Base-by-base conservation (phyloP, 2,888 invertebrate genomes). In the Limnephilus lunatus region DNA sequence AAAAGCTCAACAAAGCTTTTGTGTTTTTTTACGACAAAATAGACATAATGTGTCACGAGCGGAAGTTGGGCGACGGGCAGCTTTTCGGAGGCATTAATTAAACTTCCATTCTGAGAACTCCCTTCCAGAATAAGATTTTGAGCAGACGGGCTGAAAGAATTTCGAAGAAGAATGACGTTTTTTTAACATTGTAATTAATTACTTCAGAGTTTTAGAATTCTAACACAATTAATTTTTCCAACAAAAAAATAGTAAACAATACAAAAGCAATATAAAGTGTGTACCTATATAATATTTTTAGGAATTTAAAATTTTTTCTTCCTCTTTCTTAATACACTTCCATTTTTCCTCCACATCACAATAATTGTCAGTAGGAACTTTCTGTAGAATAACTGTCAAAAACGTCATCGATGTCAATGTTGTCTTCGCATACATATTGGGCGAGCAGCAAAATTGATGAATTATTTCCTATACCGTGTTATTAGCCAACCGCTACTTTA, bases 1-100 rank as follows among this genome's bases (percentile, higher is more conserved):
- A 80, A 81, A 85, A 86, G 30, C 39, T 80, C 81, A 53, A 91
- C 85, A 91, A 81, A 81, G 15, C 48, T 85, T 83, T 85, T 91
- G 86, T 91, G 86, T 80, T 14, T 44, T 80, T 39, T 91, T 80
- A 86, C 39, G 35, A 85, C 25, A 91, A 85, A 85, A 81, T 15
- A 53, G 83, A 81, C 53, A 82, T 82, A 82, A 25, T 90, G 25
- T 83, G 82, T 82, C 83, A 82, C 11, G 44, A 31, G 32, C n/a
- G 83, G 83, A 44, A 83, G 31, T 48, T 12, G 19, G 90, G 32
- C 5, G 83, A 82, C 82, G 19, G 53, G 83, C 31, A 85, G 83
- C 82, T 53, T 48, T 82, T 53, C 53, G 19, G 31, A 25, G 83
- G 83, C 82, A 90, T 39, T 90, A 90, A 90, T 90, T 90, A 90